Base-by-base conservation (phyloP, 2,888 invertebrate genomes). In the Venusia cambrica region DNA sequence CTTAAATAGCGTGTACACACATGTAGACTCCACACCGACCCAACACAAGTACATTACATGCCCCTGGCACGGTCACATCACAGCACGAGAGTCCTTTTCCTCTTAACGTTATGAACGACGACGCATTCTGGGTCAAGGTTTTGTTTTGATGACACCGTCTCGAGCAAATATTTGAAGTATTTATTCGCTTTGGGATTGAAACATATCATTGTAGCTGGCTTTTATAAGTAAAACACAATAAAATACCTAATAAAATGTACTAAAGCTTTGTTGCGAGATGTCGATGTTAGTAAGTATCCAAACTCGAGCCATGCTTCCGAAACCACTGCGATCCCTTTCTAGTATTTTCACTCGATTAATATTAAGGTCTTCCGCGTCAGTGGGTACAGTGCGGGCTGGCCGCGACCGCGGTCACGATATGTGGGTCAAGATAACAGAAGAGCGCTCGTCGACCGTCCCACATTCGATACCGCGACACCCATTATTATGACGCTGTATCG, bases 371-470 rank as follows among this genome's bases (percentile, higher is more conserved):
- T 68, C 67, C 68, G 69, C 61, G 67, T 62, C 51, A 60, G 55
- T 48, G 34, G 45, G 44, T 51, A 24, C 27, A 31, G 41, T 45
- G 35, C 35, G 45, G 56, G 51, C 46, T 58, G 70, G 62, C 65
- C 67, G 63, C 64, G 59, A 58, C 68, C 66, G 72, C 73, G 76
- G 73, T 69, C 74, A 65, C 64, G 49, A 54, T 64, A 79, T 72
- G 73, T 78, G 64, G 79, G 79, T 79, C 79, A 77, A 78, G 78
- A 76, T 71, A 73, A 73, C 68, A 62, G 65, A 68, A 70, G 71
- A 71, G 71, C 54, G 53, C 54, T 55, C 46, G 47, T 45, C 51
- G 56, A 42, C 59, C 63, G 73, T 51, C 53, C 68, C 61, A 67
- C 69, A 65, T 70, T 68, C 60, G 56, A 58, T 53, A 51, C 43